A percentile compares a stretch with the other conserved stretches of the same genome.
Conservation (phyloP, 64 coral and sea anemone genomes). For the Catalaphyllia jardinei region DNA sequence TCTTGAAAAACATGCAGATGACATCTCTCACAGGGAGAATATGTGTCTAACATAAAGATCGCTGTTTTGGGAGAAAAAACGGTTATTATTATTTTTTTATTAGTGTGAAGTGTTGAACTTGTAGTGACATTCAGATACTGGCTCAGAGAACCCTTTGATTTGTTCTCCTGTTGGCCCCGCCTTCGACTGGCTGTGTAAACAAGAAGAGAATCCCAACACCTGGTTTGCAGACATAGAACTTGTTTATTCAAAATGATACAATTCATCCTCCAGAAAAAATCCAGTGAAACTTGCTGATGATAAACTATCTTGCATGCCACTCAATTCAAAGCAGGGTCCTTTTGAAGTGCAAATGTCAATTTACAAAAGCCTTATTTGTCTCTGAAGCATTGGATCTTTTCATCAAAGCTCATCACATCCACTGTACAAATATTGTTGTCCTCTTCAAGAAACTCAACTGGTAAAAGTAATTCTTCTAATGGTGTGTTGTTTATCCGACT, state of each 20-base stretch:
- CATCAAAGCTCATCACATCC: neutral
- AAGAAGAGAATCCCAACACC: neutral
- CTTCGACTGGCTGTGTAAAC: neutral
- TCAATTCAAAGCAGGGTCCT: neutral
- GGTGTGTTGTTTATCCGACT: constrained; percentile 73
- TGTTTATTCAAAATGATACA: constrained; percentile 38
- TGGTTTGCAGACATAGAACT: neutral
- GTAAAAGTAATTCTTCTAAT: neutral
- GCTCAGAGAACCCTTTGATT: no score
- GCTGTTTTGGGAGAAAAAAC: no score
- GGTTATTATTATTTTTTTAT: no score
- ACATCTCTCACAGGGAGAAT: no score
- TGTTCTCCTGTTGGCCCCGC: neutral
- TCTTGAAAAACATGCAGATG: no score
- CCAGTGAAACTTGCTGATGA: neutral
- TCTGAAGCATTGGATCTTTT: neutral
- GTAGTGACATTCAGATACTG: no score
- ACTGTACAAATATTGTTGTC: neutral
- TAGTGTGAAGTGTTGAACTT: no score
- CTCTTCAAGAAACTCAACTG: neutral
- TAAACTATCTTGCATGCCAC: constrained; percentile 1
- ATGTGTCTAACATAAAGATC: no score
- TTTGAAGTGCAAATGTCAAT: neutral
- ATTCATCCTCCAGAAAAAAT: constrained; percentile 20
- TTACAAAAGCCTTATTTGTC: neutral